Evolutionary conservation across 2,113 vertebrate genomes (phyloP).

Genomic region (Neodon shergylaensis): DNA sequence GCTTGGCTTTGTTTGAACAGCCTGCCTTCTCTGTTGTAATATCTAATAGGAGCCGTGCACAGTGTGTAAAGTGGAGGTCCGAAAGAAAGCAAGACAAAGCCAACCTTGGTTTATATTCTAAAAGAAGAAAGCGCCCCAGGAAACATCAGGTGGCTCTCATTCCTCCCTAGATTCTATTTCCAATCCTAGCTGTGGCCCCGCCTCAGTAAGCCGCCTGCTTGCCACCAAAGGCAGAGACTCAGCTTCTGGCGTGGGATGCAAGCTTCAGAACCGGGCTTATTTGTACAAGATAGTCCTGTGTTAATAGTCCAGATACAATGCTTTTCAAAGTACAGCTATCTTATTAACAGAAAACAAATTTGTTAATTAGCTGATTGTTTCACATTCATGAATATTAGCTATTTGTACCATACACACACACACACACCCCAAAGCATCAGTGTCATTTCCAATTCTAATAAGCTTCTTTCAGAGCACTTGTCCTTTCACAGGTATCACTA

Average conservation of each 20-base stretch:
- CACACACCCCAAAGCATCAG: background rate
- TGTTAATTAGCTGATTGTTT: background rate
- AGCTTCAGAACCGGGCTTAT: background rate
- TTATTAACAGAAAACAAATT: background rate
- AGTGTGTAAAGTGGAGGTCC: background rate
- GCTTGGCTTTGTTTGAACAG: background rate
- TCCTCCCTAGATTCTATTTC: background rate
- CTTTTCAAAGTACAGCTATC: conserved; percentile 29
- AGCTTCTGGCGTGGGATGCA: background rate
- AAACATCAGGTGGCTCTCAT: background rate
- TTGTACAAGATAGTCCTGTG: background rate
- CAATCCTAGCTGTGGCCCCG: background rate
- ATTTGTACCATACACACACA: background rate
- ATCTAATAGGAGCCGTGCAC: background rate
- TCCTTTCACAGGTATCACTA: background rate
- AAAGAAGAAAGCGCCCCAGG: background rate
- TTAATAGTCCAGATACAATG: conserved; percentile 1
- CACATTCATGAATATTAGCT: background rate
- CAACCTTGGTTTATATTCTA: background rate
- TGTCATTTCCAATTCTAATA: conserved; percentile 20
- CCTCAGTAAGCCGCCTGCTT: too few relatives aligned
- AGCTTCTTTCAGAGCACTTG: background rate
- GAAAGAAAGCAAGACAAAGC: background rate
- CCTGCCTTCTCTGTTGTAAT: background rate
- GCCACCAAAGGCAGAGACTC: background rate